Conservation (phyloP, 2,888 invertebrate species). For the Anthrax anthrax region DNA sequence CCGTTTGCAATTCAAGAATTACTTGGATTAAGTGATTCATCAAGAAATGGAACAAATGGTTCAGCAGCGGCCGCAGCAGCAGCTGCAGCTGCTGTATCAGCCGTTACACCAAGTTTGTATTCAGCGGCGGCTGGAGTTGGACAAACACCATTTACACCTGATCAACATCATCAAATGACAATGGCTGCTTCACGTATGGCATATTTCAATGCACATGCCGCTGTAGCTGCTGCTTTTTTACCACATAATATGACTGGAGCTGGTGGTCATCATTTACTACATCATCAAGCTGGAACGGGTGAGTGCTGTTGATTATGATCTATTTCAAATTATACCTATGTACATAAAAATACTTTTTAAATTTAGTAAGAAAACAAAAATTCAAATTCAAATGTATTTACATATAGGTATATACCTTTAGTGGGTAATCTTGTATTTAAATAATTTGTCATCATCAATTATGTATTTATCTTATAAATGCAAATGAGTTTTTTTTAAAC, state of each 20-base stretch:
- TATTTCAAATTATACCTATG: background rate
- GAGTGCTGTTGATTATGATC: constrained; percentile 7
- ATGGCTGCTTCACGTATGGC: constrained; percentile 61
- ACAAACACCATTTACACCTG: constrained; percentile 17
- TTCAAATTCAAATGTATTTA: no score
- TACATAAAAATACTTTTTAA: no score
- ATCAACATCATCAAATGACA: constrained; percentile 32
- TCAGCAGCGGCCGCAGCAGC: constrained; percentile 19
- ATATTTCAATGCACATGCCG: constrained; percentile 82
- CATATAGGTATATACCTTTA: no score
- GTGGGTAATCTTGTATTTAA: no score
- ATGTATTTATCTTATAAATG: no score
- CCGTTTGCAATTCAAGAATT: constrained; percentile 36
- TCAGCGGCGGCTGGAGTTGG: constrained; percentile 14
- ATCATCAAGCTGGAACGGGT: constrained; percentile 31
- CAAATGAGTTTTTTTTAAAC: no score
- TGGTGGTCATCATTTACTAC: constrained; percentile 30
- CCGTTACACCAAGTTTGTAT: constrained; percentile 9
- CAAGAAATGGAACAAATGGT: constrained; percentile 8
- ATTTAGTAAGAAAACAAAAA: background rate
- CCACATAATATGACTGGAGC: constrained; percentile 53
- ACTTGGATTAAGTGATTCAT: constrained; percentile 23
- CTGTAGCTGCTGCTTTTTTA: constrained; percentile 78
- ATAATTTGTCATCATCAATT: no score
- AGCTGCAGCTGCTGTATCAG: constrained; percentile 15